Base-by-base conservation (phyloP, 2,113 vertebrate species). In the Ceratotherium simum region DNA sequence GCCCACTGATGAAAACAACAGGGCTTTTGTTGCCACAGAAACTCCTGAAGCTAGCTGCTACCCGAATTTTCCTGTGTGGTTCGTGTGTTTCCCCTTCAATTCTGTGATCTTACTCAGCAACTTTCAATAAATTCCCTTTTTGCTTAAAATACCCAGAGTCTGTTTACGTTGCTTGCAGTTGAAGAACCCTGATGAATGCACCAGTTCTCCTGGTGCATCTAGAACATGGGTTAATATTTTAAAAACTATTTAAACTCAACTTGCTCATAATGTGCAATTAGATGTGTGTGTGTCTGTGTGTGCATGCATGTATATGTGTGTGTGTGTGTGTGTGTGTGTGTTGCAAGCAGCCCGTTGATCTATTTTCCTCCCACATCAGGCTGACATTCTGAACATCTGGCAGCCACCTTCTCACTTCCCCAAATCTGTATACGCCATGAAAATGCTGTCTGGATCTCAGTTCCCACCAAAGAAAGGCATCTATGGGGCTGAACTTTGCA, bases 341-440 rank as follows among this genome's bases (percentile, higher is more conserved):
- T 36, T 70, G 8, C 2, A 92, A 75, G n/a, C 21, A 62, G 46
- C n/a, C 17, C n/a, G 78, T 58, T 96, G 60, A 42, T 85, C 31
- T 89, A 1, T 31, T 82, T 88, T 36, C 46, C 33, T 48, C 67
- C 62, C 62, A 87, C 73, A 36, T 20, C 13, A 46, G 51, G 36
- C 62, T 81, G 17, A 58, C 56, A 78, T 94, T 39, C 6, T 80
- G 20, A n/a, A 92, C 79, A 95, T 94, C 42, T 95, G 73, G 75
- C 23, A 54, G 48, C 88, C 75, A 64, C 46, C 42, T 90, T 88
- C 29, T 62, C 42, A 14, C 8, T 54, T 80, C 9, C n/a, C 1
- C 54, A 76, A 69, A 67, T 76, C 42, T 90, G 11, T 27, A 39
- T 36, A 48, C 89, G 42, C 33, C 48, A 54, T 58, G 46, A 25